phyloP scores from a whole-genome alignment of 2,797 vertebrate genomes.

The Parauchenoglanis ngamensis region DNA sequence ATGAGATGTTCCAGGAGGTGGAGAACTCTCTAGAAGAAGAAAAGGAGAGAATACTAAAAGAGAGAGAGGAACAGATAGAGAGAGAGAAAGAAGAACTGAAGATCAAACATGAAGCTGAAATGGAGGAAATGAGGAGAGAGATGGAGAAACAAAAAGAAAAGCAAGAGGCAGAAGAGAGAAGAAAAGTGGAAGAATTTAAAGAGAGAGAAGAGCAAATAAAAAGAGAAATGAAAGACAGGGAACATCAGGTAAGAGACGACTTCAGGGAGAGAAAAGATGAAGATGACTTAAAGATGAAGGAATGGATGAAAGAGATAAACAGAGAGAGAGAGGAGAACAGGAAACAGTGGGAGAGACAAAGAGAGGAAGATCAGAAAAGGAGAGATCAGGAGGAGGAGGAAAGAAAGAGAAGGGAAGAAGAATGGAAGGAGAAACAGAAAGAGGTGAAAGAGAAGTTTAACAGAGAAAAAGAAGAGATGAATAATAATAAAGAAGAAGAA shows the following conservation, averaged over 20 bases:
- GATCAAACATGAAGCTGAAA: conserved; percentile 22
- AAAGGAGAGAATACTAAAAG: conserved; percentile 34
- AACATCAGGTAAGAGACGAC: background rate
- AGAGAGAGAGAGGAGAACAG: conserved; percentile 7
- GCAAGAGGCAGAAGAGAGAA: background rate
- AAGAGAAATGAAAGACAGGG: conserved; percentile 2
- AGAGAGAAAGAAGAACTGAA: conserved; percentile 37
- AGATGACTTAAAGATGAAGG: background rate
- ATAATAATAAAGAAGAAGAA: background rate
- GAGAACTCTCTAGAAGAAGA: conserved; percentile 27
- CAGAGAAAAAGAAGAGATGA: conserved; percentile 2
- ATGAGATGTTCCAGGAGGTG: conserved; percentile 29
- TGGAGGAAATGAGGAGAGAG: conserved; percentile 1
- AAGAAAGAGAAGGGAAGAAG: background rate
- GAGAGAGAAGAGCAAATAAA: conserved; percentile 10
- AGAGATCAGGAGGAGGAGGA: conserved; percentile 5
- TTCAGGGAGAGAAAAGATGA: conserved; percentile 1
- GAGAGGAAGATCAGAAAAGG: conserved; percentile 25
- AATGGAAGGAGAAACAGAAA: conserved; percentile 6
- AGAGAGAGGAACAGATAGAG: conserved; percentile 33
- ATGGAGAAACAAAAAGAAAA: background rate
- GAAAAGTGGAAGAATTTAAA: conserved; percentile 21
- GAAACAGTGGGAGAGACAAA: conserved; percentile 22
- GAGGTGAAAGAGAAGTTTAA: background rate
- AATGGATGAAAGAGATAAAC: background rate